Evolutionary conservation across 1,140 invertebrate genomes (phyloP).

Genomic region (Sinonovacula constricta): DNA sequence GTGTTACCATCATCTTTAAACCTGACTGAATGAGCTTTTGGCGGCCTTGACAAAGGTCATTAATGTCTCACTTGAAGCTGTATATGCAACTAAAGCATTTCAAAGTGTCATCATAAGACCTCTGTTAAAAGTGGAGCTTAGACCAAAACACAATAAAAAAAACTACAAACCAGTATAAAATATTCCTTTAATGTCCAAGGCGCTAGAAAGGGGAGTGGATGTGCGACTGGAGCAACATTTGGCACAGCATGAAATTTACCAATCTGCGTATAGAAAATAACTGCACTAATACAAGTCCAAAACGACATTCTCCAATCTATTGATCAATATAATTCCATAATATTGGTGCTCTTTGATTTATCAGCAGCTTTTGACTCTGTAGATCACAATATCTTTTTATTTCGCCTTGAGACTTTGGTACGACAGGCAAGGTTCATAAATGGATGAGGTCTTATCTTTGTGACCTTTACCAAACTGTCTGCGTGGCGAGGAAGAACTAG

Average conservation of each 20-base stretch:
- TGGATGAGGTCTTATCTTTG: conserved; percentile 29
- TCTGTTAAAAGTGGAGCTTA: conserved; percentile 14
- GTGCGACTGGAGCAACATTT: conserved; percentile 5
- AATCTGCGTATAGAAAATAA: conserved; percentile 33
- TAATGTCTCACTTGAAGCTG: conserved; percentile 19
- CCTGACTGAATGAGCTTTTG: conserved; percentile 21
- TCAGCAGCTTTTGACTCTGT: conserved; percentile 30
- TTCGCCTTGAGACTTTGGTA: conserved; percentile 27
- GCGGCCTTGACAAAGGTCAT: conserved; percentile 1
- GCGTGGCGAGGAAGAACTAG: conserved; percentile 15
- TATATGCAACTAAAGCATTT: conserved; percentile 16
- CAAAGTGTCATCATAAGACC: conserved; percentile 22
- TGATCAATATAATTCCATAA: not conserved
- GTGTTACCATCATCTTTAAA: too few species aligned
- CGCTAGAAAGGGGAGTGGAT: conserved; percentile 17
- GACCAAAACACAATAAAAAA: conserved; percentile 18
- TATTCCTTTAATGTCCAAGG: conserved; percentile 24
- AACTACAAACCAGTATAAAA: conserved; percentile 26
- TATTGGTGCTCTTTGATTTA: conserved; percentile 13
- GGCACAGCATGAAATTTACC: conserved; percentile 8
- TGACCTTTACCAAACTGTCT: conserved; percentile 37
- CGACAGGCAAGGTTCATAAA: not conserved
- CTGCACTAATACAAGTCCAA: conserved; percentile 35
- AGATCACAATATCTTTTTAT: conserved; percentile 33
- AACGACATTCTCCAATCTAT: conserved; percentile 31